Conservation (phyloP, 2,797 vertebrate species). For the Mallotus villosus region DNA sequence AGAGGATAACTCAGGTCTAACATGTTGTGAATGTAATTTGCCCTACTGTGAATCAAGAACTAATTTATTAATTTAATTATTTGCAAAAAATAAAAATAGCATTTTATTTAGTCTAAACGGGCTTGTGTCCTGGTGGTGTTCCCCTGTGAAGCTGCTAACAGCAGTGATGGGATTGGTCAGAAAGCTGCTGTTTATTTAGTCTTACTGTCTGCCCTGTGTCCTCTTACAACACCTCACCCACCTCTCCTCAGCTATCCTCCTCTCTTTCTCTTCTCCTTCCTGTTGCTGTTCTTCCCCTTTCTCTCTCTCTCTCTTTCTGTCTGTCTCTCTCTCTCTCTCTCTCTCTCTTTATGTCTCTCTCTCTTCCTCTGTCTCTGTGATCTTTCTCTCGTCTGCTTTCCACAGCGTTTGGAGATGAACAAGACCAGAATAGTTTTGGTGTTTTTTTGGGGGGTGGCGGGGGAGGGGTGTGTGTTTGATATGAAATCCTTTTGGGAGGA, state of each 20-base stretch:
- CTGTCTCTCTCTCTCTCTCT: neutral
- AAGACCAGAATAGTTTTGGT: too few species aligned
- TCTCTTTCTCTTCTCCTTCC: neutral
- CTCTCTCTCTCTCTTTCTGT: neutral
- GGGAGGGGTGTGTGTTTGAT: neutral
- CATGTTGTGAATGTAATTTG: neutral
- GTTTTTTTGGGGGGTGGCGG: too few species aligned
- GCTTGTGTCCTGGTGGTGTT: neutral
- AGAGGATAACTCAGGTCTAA: neutral
- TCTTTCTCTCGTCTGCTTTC: neutral
- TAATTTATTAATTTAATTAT: neutral
- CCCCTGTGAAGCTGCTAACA: too few species aligned
- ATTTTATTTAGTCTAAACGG: neutral
- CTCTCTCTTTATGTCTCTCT: neutral
- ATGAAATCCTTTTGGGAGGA: neutral
- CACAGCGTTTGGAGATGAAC: too few species aligned
- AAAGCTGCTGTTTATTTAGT: too few species aligned
- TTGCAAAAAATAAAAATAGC: neutral
- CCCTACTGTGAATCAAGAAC: neutral
- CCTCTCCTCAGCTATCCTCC: neutral
- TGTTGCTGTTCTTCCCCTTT: neutral
- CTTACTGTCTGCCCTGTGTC: neutral
- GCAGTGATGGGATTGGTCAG: too few species aligned
- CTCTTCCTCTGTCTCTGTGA: neutral
- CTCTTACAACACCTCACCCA: neutral